Evolutionary conservation across 2,797 vertebrate species (phyloP).

Genomic region (Coranthus polyacanthus): DNA sequence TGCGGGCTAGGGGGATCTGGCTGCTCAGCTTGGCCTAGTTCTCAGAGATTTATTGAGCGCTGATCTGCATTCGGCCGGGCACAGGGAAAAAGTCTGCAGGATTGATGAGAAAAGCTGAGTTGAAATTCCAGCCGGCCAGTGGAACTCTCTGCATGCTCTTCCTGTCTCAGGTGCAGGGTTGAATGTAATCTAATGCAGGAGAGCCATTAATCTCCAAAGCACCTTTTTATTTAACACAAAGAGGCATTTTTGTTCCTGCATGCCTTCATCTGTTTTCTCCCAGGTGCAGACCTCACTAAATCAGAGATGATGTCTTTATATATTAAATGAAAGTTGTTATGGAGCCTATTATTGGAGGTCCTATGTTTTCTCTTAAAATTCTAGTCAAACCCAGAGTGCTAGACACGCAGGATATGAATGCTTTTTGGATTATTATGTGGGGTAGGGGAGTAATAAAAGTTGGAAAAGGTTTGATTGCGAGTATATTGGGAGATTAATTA

Average conservation of each 20-base stretch:
- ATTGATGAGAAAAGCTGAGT: conserved; percentile 79
- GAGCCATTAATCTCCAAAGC: conserved; percentile 45
- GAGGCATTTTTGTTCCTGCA: conserved; percentile 26
- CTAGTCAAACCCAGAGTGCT: conserved; percentile 2
- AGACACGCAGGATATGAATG: conserved; percentile 12
- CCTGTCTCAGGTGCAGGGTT: conserved; percentile 53
- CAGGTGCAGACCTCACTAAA: conserved; percentile 20
- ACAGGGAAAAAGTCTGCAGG: conserved; percentile 73
- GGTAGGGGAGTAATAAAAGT: conserved; percentile 12
- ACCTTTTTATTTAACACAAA: conserved; percentile 32
- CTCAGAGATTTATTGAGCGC: conserved; percentile 82
- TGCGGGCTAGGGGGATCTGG: conserved; percentile 64
- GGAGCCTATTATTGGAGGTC: conserved; percentile 13
- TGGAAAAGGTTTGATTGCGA: conserved; percentile 16
- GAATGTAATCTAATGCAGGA: conserved; percentile 57
- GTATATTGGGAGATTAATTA: conserved; percentile 27
- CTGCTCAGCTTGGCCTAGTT: conserved; percentile 79
- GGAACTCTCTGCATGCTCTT: conserved; percentile 56
- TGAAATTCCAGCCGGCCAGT: conserved; percentile 69
- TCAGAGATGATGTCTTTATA: conserved; percentile 18
- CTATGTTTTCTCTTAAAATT: conserved; percentile 33
- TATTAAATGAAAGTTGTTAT: conserved; percentile 35
- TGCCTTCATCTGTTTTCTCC: conserved; percentile 24
- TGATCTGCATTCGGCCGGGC: conserved; percentile 78
- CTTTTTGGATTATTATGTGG: conserved; percentile 19